Conservation (phyloP, 2,888 invertebrate species). For the Torymus tubicola region DNA sequence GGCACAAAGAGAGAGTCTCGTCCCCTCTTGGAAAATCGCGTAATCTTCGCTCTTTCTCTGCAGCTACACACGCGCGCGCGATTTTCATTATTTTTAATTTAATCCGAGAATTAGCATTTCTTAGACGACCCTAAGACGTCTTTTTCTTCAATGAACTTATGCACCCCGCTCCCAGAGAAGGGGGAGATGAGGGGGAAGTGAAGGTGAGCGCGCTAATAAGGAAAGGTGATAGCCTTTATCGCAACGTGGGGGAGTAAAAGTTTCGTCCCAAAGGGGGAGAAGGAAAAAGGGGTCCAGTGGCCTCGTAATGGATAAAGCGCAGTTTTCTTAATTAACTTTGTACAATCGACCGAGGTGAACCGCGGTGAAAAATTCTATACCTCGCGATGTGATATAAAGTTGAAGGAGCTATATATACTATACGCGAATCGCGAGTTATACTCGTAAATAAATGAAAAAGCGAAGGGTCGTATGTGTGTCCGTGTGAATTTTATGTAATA, state of each 20-base stretch:
- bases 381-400: neutral
- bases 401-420: neutral
- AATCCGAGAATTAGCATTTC: slow-evolving; percentile 55
- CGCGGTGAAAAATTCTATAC: slow-evolving; percentile 38
- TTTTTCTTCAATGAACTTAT: slow-evolving; percentile 47
- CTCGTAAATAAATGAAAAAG: slow-evolving; percentile 2
- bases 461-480: too few species aligned
- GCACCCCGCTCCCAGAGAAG: slow-evolving; percentile 20
- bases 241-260: slow-evolving; percentile 25
- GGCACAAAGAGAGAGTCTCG: neutral
- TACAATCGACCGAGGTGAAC: slow-evolving; percentile 32
- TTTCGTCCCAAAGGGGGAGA: neutral
- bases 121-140: slow-evolving; percentile 32
- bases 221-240: slow-evolving; percentile 56
- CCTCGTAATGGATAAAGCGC: slow-evolving; percentile 56
- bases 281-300: neutral
- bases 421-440: slow-evolving; percentile 33
- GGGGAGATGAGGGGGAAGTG: neutral
- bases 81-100: slow-evolving; percentile 57
- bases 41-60: neutral
- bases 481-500: slow-evolving; percentile 28
- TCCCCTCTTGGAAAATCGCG: neutral
- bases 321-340: slow-evolving; percentile 58
- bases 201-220: slow-evolving; percentile 44
- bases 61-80: neutral